phyloP scores from a whole-genome alignment of 2,113 vertebrate genomes.

The Oenanthe melanoleuca region DNA sequence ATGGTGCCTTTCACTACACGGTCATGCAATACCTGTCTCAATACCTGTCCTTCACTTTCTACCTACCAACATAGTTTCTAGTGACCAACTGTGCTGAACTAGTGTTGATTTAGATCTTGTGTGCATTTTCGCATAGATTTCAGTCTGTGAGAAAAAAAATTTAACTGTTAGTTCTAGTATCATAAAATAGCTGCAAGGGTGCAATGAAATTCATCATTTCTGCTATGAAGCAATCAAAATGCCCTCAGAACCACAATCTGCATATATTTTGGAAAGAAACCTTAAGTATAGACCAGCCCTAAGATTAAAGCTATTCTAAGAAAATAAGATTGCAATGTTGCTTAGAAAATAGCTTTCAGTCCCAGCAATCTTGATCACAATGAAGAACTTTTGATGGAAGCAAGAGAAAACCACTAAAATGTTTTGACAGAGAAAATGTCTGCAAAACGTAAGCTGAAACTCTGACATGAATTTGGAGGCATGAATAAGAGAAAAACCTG shows the following conservation, averaged over 20 bases:
- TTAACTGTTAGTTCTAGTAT: not conserved
- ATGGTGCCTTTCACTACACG: not conserved
- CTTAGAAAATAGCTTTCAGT: slow-evolving; percentile 11
- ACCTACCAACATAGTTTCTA: not conserved
- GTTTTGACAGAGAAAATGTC: not conserved
- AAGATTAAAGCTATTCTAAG: slow-evolving; percentile 33
- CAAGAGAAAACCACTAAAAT: not conserved
- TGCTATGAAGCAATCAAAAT: not conserved
- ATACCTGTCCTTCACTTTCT: not conserved
- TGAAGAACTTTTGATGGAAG: not conserved
- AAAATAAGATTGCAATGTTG: not conserved
- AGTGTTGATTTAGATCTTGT: not conserved
- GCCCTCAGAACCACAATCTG: not conserved
- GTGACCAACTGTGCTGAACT: not conserved
- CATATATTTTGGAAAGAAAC: slow-evolving; percentile 8
- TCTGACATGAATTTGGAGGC: not conserved
- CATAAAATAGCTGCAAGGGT: not conserved
- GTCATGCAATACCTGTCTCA: not conserved
- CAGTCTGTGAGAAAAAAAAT: not conserved
- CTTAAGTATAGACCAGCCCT: slow-evolving; percentile 25
- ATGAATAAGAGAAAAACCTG: not conserved
- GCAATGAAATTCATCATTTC: not conserved
- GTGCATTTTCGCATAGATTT: not conserved
- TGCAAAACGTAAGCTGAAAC: not conserved
- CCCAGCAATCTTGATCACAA: not conserved